Evolutionary conservation across 2,113 vertebrate species (phyloP).

Genomic region (Grantiella picta): DNA sequence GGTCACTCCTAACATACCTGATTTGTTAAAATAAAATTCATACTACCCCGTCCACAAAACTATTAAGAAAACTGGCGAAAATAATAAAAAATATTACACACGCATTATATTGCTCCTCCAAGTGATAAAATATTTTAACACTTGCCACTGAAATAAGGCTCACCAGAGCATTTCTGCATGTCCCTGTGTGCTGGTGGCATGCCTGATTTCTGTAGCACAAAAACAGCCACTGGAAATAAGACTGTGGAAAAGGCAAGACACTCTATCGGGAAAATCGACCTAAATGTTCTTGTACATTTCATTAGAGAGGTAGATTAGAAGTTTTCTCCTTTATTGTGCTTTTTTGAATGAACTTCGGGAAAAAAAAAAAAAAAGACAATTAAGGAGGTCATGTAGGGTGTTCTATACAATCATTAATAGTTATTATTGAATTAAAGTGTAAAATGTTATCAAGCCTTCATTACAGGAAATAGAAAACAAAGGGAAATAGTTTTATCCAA

Average conservation of each 20-base stretch:
- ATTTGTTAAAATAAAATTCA: not conserved
- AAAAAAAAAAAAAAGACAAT: not conserved
- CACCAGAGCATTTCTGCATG: not conserved
- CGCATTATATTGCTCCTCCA: not conserved
- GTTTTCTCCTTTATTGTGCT: not conserved
- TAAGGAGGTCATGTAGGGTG: not conserved
- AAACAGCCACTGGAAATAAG: not conserved
- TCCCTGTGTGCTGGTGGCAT: not conserved
- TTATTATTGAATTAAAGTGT: not conserved
- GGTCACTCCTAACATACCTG: not conserved
- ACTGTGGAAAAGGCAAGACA: not conserved
- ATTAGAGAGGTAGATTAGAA: not conserved
- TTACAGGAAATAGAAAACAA: not conserved
- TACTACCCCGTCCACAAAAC: not conserved
- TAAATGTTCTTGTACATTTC: not conserved
- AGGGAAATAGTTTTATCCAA: not conserved
- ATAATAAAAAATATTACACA: not conserved
- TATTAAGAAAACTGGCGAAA: not conserved
- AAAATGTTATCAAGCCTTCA: not conserved
- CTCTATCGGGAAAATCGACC: not conserved
- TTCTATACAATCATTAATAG: not conserved
- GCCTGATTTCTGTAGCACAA: not conserved
- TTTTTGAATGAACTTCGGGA: not conserved
- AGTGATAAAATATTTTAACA: not conserved
- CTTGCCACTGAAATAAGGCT: slow-evolving; percentile 8